A percentile compares a stretch with the other conserved stretches of the same genome.
Conservation (phyloP, 2,888 invertebrate species). For the Chesias legatella region DNA sequence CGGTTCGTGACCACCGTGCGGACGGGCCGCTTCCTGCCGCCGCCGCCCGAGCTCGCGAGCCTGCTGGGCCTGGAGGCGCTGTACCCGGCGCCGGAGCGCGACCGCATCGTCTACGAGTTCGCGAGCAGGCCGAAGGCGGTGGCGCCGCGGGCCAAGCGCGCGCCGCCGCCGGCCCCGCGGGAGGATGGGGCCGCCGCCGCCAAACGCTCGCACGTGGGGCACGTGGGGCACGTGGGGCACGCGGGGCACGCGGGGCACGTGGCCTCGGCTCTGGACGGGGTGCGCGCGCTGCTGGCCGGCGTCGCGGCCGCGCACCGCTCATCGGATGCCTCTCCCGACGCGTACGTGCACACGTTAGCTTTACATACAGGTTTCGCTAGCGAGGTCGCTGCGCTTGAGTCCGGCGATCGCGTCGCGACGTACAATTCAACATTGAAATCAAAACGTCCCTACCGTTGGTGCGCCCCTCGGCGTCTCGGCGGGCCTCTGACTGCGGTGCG, state of each 20-base stretch:
- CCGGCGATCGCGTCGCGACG: too few relatives aligned
- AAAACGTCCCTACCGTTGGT: too few relatives aligned
- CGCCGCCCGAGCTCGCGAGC: constrained; percentile 85
- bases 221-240: constrained; percentile 43
- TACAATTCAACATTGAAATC: too few relatives aligned
- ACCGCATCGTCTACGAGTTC: constrained; percentile 82
- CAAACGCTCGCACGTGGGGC: constrained; percentile 14
- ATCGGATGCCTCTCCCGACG: constrained; percentile 3
- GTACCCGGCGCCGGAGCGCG: constrained; percentile 51
- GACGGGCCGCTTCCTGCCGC: constrained; percentile 88
- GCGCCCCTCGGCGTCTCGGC: too few relatives aligned
- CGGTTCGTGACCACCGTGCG: constrained; percentile 91
- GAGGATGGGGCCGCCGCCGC: constrained; percentile 7
- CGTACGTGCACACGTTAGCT: too few relatives aligned
- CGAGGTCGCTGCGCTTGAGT: too few relatives aligned
- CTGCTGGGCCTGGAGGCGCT: constrained; percentile 80
- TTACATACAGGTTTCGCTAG: too few relatives aligned
- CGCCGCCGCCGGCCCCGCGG: constrained; percentile 11
- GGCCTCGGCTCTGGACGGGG: constrained; percentile 55
- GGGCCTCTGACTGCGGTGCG: too few relatives aligned
- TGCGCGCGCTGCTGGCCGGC: constrained; percentile 57
- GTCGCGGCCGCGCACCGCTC: constrained; percentile 32
- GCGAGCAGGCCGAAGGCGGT: constrained; percentile 83
- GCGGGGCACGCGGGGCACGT: constrained; percentile 40
- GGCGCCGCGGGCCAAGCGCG: constrained; percentile 40